Percentiles rank a stretch among this genome's conserved stretches.
Conservation (phyloP, 2,888 invertebrate genomes). For the Dyspetes luteomarginatus region DNA sequence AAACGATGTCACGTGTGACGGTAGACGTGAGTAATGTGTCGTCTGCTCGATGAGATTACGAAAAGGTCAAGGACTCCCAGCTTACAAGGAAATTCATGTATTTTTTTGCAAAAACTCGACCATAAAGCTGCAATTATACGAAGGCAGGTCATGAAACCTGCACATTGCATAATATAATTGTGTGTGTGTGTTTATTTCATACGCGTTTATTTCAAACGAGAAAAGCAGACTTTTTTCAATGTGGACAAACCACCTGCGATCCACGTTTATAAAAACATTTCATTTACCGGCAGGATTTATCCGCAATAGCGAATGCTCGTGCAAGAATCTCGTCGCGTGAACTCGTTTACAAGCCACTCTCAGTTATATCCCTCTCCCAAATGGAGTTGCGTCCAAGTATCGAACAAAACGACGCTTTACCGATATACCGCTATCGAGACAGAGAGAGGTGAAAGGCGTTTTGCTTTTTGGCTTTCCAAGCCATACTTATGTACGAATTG, state of each 20-base stretch:
- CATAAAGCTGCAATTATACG: conserved; percentile 45
- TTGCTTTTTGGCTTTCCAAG: conserved; percentile 54
- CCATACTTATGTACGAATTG: conserved; percentile 37
- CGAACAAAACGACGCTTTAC: conserved; percentile 31
- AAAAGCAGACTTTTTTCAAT: too few species aligned
- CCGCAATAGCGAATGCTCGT: neutral
- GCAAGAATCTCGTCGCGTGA: conserved; percentile 20
- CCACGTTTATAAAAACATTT: too few species aligned
- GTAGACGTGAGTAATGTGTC: conserved; percentile 16
- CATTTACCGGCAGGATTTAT: neutral
- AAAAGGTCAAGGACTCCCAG: conserved; percentile 48
- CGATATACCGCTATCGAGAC: conserved; percentile 39
- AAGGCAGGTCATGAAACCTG: neutral
- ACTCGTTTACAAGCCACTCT: conserved; percentile 10
- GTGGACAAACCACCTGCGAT: too few species aligned
- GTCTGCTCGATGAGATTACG: conserved; percentile 7
- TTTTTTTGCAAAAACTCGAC: conserved; percentile 19
- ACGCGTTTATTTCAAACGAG: too few species aligned
- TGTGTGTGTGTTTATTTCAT: too few species aligned
- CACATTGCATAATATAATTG: conserved; percentile 48
- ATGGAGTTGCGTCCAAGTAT: conserved; percentile 19
- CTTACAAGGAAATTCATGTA: neutral
- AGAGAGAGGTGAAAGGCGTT: conserved; percentile 62
- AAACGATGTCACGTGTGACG: neutral
- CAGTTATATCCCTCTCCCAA: neutral